Conservation (phyloP, 2,113 vertebrate genomes). For the Corythaixoides concolor region DNA sequence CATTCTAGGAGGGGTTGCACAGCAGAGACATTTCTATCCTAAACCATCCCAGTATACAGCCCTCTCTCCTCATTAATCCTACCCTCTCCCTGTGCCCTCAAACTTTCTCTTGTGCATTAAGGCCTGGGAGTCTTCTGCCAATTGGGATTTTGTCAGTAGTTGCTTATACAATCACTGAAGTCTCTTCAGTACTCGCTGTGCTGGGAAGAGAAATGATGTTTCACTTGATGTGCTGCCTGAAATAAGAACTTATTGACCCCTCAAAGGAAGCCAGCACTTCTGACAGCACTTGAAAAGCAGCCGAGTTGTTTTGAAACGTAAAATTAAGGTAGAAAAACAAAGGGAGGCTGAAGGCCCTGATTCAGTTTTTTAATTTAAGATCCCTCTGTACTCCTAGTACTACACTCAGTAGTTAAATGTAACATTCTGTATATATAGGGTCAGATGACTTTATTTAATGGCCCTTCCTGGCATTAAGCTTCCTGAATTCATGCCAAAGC, state of each 20-base stretch:
- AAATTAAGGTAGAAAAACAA: neutral
- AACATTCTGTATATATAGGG: neutral
- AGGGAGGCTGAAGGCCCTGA: neutral
- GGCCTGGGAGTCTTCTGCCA: neutral
- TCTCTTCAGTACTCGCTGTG: neutral
- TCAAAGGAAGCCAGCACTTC: slow-evolving; percentile 13
- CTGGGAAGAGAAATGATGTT: neutral
- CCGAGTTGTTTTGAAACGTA: neutral
- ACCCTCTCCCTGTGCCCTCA: neutral
- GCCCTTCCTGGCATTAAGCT: neutral
- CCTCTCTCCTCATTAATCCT: neutral
- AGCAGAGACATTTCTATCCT: neutral
- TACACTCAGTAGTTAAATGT: neutral
- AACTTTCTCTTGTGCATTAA: neutral
- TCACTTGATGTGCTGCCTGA: neutral
- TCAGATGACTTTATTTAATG: slow-evolving; percentile 1
- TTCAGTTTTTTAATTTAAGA: neutral
- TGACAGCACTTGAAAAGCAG: slow-evolving; percentile 3
- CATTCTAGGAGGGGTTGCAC: neutral
- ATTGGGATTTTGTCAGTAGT: neutral
- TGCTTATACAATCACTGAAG: neutral
- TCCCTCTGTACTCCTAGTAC: neutral
- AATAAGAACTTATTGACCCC: neutral
- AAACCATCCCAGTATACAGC: neutral
- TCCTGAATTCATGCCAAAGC: neutral